Evolutionary conservation across 92 coral and sea anemone species (phyloP).

Genomic region (Porites cylindrica): DNA sequence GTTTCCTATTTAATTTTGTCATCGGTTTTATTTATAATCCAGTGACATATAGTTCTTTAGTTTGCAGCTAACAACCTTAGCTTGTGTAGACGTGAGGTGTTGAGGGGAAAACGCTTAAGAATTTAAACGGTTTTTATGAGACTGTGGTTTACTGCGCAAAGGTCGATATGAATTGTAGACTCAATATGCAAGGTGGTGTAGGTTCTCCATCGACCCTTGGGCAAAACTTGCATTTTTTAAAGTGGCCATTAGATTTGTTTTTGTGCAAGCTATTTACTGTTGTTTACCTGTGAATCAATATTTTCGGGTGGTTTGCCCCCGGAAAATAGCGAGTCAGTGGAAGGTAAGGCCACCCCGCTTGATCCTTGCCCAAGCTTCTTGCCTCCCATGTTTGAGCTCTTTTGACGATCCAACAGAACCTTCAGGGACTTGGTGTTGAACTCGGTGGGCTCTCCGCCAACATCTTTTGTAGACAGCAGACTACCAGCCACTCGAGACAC

Average conservation of each 20-base stretch:
- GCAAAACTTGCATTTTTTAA: too few relatives aligned
- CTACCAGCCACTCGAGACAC: conserved; percentile 72
- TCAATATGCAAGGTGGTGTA: too few relatives aligned
- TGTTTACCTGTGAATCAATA: conserved; percentile 85
- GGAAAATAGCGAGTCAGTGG: conserved; percentile 70
- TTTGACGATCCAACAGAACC: conserved; percentile 81
- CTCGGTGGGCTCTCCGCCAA: conserved; percentile 79
- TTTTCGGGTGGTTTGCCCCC: conserved; percentile 61
- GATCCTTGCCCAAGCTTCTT: conserved; percentile 83
- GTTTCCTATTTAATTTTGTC: too few relatives aligned
- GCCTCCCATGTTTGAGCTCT: conserved; percentile 85
- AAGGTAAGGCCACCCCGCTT: conserved; percentile 82
- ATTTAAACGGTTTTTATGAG: too few relatives aligned
- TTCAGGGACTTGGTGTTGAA: conserved; percentile 82
- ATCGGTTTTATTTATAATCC: too few relatives aligned
- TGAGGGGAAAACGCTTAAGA: too few relatives aligned
- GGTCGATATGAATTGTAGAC: too few relatives aligned
- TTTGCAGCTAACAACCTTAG: too few relatives aligned
- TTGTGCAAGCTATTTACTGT: background rate
- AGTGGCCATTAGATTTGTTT: background rate
- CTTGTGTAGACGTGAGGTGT: too few relatives aligned
- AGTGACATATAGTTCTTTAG: too few relatives aligned
- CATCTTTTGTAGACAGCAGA: conserved; percentile 78
- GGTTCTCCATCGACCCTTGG: too few relatives aligned
- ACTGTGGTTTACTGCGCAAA: too few relatives aligned